These are phyloP conservation scores for Drosophila mojavensis DNA, from an alignment of 1,140 invertebrate genomes.

Conservation along the genomic window DNA sequence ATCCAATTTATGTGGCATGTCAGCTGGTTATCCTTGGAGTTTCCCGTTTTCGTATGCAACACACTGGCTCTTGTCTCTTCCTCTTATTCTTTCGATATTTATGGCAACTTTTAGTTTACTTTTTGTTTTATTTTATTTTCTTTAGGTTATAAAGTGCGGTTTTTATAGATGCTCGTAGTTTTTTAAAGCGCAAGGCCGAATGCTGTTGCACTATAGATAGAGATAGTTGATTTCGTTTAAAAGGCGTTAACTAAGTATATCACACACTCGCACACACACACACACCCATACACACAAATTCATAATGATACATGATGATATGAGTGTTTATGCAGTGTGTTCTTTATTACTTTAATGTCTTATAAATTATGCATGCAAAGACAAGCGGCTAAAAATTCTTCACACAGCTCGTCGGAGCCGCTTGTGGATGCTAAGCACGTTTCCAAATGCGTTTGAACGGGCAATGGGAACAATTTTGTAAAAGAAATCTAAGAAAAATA, in stretches of 20 bases:
- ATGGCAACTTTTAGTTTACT: slow-evolving; percentile 69
- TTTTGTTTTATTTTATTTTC: slow-evolving; percentile 42
- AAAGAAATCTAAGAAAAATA: slow-evolving; percentile 65
- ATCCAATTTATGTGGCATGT: slow-evolving; percentile 81
- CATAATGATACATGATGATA: slow-evolving; percentile 40
- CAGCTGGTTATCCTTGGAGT: slow-evolving; percentile 80
- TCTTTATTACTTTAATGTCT: slow-evolving; percentile 51
- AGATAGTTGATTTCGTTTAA: slow-evolving; percentile 41
- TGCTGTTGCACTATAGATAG: slow-evolving; percentile 61
- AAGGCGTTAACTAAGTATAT: slow-evolving; percentile 2
- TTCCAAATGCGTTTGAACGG: slow-evolving; percentile 51
- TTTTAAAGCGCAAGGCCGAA: slow-evolving; percentile 67
- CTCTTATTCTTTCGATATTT: slow-evolving; percentile 38
- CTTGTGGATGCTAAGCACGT: slow-evolving; percentile 60
- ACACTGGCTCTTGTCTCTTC: slow-evolving; percentile 28
- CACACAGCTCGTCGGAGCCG: slow-evolving; percentile 1
- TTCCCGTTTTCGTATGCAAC: slow-evolving; percentile 52
- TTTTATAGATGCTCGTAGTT: slow-evolving; percentile 46
- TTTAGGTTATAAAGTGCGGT: slow-evolving; percentile 29
- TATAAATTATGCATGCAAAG: slow-evolving; percentile 76
- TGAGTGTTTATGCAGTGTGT: slow-evolving; percentile 50
- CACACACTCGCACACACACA: slow-evolving; percentile 15
- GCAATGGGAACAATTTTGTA: slow-evolving; percentile 54
- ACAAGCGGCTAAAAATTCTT: slow-evolving; percentile 50
- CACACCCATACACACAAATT: slow-evolving; percentile 42